Evolutionary conservation across 2,888 invertebrate species (phyloP), one percentile per base, ranked within the genome.

Genomic region (Autographa pulchrina): DNA sequence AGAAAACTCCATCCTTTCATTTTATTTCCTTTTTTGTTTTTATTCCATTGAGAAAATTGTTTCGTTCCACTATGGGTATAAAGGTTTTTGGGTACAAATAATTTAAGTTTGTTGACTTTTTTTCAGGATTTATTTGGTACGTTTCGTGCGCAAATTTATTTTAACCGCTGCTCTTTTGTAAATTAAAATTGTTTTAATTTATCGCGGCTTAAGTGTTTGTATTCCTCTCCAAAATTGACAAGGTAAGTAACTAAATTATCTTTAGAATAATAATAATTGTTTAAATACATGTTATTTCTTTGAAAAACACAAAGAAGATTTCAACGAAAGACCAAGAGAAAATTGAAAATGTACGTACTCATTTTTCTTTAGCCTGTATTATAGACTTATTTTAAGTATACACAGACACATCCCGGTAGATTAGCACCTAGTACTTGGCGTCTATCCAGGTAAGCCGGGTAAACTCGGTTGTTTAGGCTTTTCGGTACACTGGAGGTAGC

Each of bases 1-100:
- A 93, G 93, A 91, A 93, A 94, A 92, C 92, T 92, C 92, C 83
- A 93, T 92, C 89, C 91, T 90, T 92, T 93, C 92, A 94, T 93
- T 93, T 93, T 92, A 93, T 92, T 91, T 87, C 84, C 89, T 90
- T 92, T 92, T 92, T 92, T 90, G 89, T 91, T 93, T 82, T 93
- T 92, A 91, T 93, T 92, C 90, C 88, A 91, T 91, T 85, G 89
- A 84, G 87, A 86, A 90, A 91, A 92, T 92, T 90, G 91, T 93
- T 92, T 92, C 87, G 89, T 88, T 92, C 89, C 88, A 66, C 68
- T 62, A 67, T 62, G 52, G n/a, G n/a, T 52, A 52, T 65, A 61
- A 67, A 74, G 67, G 48, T 70, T 76, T 59, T 65, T 58, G 18
- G 56, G 11, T 35, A 4, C 1, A 9, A 48, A n/a, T 48, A n/a